Base-by-base conservation (phyloP, 2,797 vertebrate genomes). In the Tamandua tetradactyla region DNA sequence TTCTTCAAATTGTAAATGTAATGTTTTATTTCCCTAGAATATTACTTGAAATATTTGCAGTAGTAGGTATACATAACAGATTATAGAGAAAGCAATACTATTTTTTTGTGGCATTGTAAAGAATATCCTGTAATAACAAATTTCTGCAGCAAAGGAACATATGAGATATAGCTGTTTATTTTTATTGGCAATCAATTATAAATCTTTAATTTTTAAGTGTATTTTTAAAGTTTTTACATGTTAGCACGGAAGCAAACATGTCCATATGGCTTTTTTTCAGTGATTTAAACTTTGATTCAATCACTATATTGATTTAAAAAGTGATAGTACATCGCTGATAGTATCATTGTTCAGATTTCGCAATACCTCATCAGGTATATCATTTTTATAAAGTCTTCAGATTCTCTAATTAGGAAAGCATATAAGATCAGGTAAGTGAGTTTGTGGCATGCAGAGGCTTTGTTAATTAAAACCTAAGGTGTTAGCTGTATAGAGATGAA, bases 31-130 rank as follows among this genome's bases (percentile, higher is more conserved):
- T 87, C 49, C 40, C 18, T 64, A 37, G 94, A 90, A 90, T 71
- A 61, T 52, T 72, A 23, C 42, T 71, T 81, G 27, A 94, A 90
- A 64, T 93, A 92, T 42, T 95, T 91, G 44, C 89, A 93, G 25
- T 55, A 74, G 30, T 66, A 76, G 10, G 20, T 82, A 4, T 82
- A 62, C 30, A 81, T 61, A 80, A 74, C 23, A 81, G 49, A 40
- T 68, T 86, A 4, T 89, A 80, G 74, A 85, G 88, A 57, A 35
- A 68, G 14, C 27, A 57, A 18, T 84, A 66, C n/a, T 7, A 7
- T 47, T 84, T 35, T 95, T 86, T 93, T 35, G 27, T 66, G 23
- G 17, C 85, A 57, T 69, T 64, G 42, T 61, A 78, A 72, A 90
- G 75, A 20, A 55, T 61, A 15, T 52, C 22, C 55, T 68, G 1